A percentile compares a stretch with the other conserved stretches of the same genome.
These are phyloP conservation scores for Tadarida brasiliensis DNA, from an alignment of 2,797 vertebrate genomes.

Conservation along the genomic window DNA sequence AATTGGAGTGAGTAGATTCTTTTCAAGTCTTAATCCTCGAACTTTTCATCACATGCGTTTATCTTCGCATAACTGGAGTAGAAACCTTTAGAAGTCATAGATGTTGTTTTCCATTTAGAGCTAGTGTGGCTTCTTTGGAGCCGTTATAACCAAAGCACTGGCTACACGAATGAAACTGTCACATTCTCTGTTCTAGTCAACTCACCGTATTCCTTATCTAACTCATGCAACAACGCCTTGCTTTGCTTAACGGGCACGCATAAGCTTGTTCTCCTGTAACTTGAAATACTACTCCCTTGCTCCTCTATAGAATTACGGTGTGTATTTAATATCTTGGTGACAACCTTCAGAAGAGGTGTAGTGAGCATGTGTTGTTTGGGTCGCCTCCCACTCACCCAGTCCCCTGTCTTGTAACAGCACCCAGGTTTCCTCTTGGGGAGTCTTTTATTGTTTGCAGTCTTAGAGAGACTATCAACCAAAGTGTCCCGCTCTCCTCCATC, in stretches of 20 bases:
- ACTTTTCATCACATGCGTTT: background rate
- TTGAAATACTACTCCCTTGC: background rate
- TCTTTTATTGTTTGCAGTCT: background rate
- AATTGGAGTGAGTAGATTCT: background rate
- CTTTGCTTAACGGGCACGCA: background rate
- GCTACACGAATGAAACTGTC: background rate
- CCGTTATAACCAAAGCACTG: background rate
- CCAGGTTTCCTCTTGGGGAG: background rate
- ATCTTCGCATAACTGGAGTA: background rate
- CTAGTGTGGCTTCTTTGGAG: background rate
- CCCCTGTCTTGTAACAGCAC: background rate
- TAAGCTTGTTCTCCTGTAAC: background rate
- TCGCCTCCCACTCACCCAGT: background rate
- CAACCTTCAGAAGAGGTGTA: background rate
- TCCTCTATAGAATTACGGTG: background rate
- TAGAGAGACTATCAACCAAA: background rate
- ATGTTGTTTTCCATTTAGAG: slow-evolving; percentile 31
- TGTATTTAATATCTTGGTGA: background rate
- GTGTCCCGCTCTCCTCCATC: background rate
- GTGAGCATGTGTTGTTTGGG: background rate
- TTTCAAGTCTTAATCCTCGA: background rate
- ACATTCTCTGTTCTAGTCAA: background rate
- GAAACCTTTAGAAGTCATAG: background rate
- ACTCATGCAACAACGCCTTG: background rate
- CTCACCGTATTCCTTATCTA: background rate